These are phyloP conservation scores for Tetrax tetrax DNA, from an alignment of 2,113 vertebrate genomes.

Conservation along the genomic window DNA sequence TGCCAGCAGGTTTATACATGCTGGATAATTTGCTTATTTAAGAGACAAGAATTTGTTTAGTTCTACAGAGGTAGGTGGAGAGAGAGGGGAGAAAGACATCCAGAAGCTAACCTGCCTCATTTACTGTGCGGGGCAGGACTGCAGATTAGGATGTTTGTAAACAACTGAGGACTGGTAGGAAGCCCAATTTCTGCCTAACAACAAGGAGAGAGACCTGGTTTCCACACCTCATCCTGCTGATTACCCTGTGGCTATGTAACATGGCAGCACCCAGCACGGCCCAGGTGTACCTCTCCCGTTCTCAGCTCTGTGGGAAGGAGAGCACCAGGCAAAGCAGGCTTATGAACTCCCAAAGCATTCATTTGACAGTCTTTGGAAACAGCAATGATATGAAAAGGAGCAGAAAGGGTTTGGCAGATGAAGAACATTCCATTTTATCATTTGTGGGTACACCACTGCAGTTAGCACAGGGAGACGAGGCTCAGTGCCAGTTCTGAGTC, in stretches of 20 bases:
- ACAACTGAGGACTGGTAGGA: not conserved
- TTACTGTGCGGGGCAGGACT: not conserved
- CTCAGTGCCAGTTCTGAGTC: not conserved
- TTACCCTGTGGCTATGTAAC: accelerated
- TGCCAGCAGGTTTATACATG: not conserved
- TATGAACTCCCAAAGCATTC: not conserved
- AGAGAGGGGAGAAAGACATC: not conserved
- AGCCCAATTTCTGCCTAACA: not conserved
- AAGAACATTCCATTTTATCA: not conserved
- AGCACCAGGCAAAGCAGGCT: not conserved
- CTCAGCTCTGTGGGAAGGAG: not conserved
- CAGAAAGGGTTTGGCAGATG: not conserved
- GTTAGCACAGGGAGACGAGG: accelerated
- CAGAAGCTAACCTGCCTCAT: not conserved
- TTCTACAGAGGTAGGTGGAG: not conserved
- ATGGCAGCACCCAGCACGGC: accelerated
- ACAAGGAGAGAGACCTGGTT: not conserved
- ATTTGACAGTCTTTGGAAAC: not conserved
- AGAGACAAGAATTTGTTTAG: not conserved
- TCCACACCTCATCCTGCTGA: not conserved
- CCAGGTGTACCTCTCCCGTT: not conserved
- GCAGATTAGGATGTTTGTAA: not conserved
- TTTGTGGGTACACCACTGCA: accelerated
- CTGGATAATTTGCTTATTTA: not conserved
- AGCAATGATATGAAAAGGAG: not conserved